These are phyloP conservation scores for Amphibalanus amphitrite DNA, from an alignment of 1,140 invertebrate species.

Conservation along the genomic window DNA sequence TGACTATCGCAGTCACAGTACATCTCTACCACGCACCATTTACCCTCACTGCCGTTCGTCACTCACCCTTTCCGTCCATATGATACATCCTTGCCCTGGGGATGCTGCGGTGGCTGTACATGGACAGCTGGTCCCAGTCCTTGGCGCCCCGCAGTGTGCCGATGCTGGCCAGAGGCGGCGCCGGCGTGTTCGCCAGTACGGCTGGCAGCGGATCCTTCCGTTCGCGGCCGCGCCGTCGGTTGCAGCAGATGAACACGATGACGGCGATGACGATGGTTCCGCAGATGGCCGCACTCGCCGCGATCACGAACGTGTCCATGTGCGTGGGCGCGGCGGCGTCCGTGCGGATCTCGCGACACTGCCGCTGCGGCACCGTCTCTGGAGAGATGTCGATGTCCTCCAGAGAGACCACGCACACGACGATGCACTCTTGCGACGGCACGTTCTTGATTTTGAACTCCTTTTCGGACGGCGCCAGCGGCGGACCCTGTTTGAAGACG, in stretches of 20 bases:
- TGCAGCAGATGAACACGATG: conserved; percentile 68
- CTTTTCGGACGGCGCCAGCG: conserved; percentile 63
- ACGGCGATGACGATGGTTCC: conserved; percentile 67
- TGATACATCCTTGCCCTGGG: conserved; percentile 57
- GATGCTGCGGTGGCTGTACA: conserved; percentile 73
- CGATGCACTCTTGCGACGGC: conserved; percentile 72
- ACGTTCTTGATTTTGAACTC: conserved; percentile 86
- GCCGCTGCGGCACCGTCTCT: conserved; percentile 61
- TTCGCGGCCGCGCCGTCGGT: conserved; percentile 30
- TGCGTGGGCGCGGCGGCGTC: conserved; percentile 59
- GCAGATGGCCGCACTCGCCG: conserved; percentile 73
- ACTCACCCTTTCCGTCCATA: conserved; percentile 15
- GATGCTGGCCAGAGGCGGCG: conserved; percentile 44
- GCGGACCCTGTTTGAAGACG: conserved; percentile 71
- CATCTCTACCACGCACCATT: too few species aligned
- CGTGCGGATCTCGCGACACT: conserved; percentile 74
- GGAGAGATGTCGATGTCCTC: conserved; percentile 70
- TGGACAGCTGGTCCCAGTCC: conserved; percentile 86
- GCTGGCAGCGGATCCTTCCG: conserved; percentile 20
- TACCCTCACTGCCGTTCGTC: too few species aligned
- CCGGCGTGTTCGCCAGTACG: conserved; percentile 16
- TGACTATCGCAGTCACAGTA: too few species aligned
- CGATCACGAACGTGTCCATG: conserved; percentile 88
- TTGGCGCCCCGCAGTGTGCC: conserved; percentile 33
- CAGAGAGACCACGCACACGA: conserved; percentile 75